Base-by-base conservation (phyloP, 1,140 invertebrate genomes). In the Aphelenchoides fujianensis region DNA sequence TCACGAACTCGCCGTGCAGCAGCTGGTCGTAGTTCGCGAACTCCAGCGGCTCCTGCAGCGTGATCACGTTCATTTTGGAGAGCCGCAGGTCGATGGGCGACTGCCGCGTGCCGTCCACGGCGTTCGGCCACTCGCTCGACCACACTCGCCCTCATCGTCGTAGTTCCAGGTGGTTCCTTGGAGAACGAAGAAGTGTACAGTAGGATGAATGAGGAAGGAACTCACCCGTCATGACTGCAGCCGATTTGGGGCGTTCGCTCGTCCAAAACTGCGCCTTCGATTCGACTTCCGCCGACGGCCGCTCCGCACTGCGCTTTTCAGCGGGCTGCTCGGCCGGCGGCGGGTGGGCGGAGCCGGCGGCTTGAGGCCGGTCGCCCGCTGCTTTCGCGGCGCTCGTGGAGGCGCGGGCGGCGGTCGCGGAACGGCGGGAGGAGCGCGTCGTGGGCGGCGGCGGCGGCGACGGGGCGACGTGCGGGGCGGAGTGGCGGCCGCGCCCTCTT, bases 31-130 rank as follows among this genome's bases (percentile, higher is more conserved):
- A 82, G 54, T 82, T 81, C 30, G 77, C 79, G 66, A 82, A 81
- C 19, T 73, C 67, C 36, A 82, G 67, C 3, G 68, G 74, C 41
- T 82, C 74, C 19, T 41, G 52, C 16, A 76, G 61, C 2, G 70
- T 61, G 7, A 77, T 52, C 16, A 72, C 54, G 32, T 68, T 55
- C 67, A 80, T 74, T 31, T 71, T 32, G 12, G 66, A 62, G 37
- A 82, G 59, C 19, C 78, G 69, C 19, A 82, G 71, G 69, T 82
- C 80, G 31, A 82, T 82, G 12, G 80, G 80, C 1, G 81, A 82
- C 71, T 82, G 80, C 9, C 59, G 55, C 19, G 69, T 54, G 9
- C 79, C 79, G 23, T 73, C 68, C 12, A 52, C 30, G 2, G 37
- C 16, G 32, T 31, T 34, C 5, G 79, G 77, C 79, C 79, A 81